Evolutionary conservation across 2,797 vertebrate species (phyloP).

Genomic region (Lepilemur ruficaudatus): DNA sequence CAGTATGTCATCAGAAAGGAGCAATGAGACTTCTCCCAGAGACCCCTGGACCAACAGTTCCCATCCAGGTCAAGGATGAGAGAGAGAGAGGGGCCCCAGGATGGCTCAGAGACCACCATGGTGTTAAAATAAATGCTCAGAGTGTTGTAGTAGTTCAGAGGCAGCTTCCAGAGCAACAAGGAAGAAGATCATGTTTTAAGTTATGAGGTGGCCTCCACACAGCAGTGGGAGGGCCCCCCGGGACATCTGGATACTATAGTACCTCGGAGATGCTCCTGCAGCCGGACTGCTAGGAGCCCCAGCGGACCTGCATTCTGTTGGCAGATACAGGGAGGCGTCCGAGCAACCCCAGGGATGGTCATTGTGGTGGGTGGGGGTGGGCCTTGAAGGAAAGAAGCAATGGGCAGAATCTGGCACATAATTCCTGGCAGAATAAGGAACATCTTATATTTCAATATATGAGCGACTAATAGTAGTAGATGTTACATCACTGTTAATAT

Average conservation of each 20-base stretch:
- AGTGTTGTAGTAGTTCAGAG: not conserved
- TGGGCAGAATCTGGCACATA: not conserved
- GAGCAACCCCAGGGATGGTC: not conserved
- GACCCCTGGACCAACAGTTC: not conserved
- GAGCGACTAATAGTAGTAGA: not conserved
- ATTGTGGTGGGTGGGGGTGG: not conserved
- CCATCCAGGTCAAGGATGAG: not conserved
- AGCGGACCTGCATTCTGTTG: not conserved
- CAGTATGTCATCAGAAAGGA: not conserved
- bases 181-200: not conserved
- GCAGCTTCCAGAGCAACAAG: not conserved
- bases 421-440: not conserved
- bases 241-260: not conserved
- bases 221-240: not conserved
- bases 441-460: not conserved
- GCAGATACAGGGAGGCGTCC: not conserved
- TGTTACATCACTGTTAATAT: not conserved
- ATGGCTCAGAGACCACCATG: rapidly evolving
- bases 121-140: not conserved
- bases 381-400: not conserved
- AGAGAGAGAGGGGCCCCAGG: not conserved
- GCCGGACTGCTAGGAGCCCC: not conserved
- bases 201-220: not conserved
- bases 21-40: not conserved
- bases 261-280: not conserved